These are phyloP conservation scores for Pandemis cinnamomeana DNA, from an alignment of 2,888 invertebrate species.

Conservation along the genomic window DNA sequence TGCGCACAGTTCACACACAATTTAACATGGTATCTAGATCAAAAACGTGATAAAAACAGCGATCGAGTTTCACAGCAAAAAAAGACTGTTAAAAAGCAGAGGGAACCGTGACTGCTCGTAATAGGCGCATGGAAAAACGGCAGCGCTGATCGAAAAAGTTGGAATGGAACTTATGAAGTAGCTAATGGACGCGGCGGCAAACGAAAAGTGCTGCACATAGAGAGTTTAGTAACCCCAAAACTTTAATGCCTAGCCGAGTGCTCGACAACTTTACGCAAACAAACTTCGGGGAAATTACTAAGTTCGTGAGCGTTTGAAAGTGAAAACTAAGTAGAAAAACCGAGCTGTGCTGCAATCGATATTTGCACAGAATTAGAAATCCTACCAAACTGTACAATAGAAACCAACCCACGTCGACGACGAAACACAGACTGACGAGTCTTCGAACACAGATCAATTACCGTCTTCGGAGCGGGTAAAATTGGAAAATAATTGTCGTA, in stretches of 20 bases:
- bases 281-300: background rate
- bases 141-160: slow-evolving; percentile 11
- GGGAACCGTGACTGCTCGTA: slow-evolving; percentile 13
- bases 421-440: slow-evolving; percentile 52
- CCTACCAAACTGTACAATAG: background rate
- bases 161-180: slow-evolving; percentile 9
- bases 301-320: background rate
- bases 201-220: background rate
- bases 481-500: slow-evolving; percentile 70
- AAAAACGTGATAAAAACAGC: slow-evolving; percentile 28
- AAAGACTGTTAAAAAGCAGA: slow-evolving; percentile 17
- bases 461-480: slow-evolving; percentile 58
- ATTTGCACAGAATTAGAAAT: background rate
- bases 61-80: slow-evolving; percentile 25
- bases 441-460: slow-evolving; percentile 55
- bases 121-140: background rate
- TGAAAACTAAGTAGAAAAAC: slow-evolving; percentile 4
- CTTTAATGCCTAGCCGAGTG: background rate
- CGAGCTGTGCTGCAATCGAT: background rate
- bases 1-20: slow-evolving; percentile 38
- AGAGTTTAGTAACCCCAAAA: slow-evolving; percentile 27
- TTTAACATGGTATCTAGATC: slow-evolving; percentile 44
- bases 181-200: slow-evolving; percentile 9
- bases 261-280: background rate
- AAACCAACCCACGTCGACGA: slow-evolving; percentile 44